Conservation (phyloP, 2,797 vertebrate genomes). For the Allobates femoralis region DNA sequence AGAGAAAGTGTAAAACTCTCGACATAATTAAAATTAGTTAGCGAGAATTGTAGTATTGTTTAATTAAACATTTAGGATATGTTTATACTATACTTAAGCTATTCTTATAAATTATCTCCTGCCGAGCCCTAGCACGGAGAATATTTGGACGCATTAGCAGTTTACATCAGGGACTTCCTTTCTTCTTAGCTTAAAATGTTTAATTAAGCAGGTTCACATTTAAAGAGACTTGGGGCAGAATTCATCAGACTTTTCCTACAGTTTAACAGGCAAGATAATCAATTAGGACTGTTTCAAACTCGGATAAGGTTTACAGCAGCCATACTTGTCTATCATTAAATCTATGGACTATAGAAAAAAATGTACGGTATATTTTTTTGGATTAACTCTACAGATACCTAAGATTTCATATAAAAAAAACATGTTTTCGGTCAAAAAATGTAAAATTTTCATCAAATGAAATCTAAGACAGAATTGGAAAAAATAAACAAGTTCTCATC, state of each 20-base stretch:
- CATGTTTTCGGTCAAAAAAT: background rate
- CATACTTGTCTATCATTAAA: constrained; percentile 7
- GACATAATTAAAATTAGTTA: constrained; percentile 41
- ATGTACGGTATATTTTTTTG: too few species aligned
- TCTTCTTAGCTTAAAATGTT: constrained; percentile 54
- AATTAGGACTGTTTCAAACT: constrained; percentile 38
- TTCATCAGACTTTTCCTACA: constrained; percentile 41
- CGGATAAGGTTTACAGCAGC: constrained; percentile 17
- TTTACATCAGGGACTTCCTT: constrained; percentile 53
- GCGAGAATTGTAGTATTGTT: constrained; percentile 43
- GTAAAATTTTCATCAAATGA: too few species aligned
- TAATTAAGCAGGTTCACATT: constrained; percentile 60
- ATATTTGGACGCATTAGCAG: constrained; percentile 30
- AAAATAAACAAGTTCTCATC: too few species aligned
- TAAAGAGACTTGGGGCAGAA: constrained; percentile 59
- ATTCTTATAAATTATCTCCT: constrained; percentile 57
- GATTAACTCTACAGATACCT: background rate
- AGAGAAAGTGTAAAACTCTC: background rate
- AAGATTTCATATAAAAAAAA: background rate
- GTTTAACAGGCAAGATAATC: constrained; percentile 49
- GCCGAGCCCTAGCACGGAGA: constrained; percentile 34
- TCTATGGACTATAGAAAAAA: background rate
- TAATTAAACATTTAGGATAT: constrained; percentile 59
- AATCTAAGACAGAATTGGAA: too few species aligned
- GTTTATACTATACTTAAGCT: constrained; percentile 53